Conservation (phyloP, 2,113 vertebrate genomes). For the Acanthisitta chloris region DNA sequence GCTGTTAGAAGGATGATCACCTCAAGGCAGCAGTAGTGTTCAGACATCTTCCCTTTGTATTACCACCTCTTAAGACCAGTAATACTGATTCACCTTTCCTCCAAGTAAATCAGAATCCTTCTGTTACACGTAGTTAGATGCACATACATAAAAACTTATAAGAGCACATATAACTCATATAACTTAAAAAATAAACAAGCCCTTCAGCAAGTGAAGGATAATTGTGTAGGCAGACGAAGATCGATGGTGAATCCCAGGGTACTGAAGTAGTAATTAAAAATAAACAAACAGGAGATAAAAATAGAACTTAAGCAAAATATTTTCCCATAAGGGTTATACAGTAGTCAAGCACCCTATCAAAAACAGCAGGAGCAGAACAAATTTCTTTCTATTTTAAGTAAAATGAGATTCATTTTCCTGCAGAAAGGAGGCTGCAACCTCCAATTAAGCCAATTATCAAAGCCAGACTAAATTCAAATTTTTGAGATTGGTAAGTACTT, state of each 20-base stretch:
- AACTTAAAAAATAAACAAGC: conserved; percentile 48
- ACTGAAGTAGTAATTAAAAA: conserved; percentile 62
- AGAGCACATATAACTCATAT: background rate
- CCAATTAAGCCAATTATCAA: background rate
- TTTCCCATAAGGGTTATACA: conserved; percentile 1
- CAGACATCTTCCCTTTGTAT: background rate
- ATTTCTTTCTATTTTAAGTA: conserved; percentile 21
- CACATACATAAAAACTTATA: background rate
- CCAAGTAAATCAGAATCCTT: background rate
- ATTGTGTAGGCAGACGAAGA: conserved; percentile 58
- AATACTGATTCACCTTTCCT: background rate
- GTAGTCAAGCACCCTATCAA: conserved; percentile 11
- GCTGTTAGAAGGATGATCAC: background rate
- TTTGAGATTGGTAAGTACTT: background rate
- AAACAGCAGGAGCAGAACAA: conserved; percentile 2
- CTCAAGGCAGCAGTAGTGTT: background rate
- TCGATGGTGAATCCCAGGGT: conserved; percentile 39
- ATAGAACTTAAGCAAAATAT: conserved; percentile 55
- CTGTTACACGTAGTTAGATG: background rate
- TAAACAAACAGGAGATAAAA: conserved; percentile 61
- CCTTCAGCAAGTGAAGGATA: conserved; percentile 35
- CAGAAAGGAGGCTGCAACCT: background rate
- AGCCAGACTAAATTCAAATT: background rate
- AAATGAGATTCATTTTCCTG: background rate
- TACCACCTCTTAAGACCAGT: background rate